These are phyloP conservation scores for Molossus alvarezi DNA, from an alignment of 2,797 vertebrate species.

Conservation along the genomic window DNA sequence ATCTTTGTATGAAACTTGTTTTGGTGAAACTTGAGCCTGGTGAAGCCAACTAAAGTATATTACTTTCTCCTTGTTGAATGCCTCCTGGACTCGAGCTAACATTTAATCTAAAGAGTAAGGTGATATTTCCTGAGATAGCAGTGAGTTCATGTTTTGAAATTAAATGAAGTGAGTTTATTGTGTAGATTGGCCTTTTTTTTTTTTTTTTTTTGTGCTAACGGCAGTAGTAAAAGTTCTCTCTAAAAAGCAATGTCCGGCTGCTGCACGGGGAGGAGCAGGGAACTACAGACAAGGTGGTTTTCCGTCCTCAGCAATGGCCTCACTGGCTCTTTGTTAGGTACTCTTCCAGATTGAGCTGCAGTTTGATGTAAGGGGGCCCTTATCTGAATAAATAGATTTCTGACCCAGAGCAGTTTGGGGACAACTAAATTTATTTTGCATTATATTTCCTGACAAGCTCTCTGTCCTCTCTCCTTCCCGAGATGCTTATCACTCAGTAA, in stretches of 20 bases:
- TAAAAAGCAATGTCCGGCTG: conserved; percentile 46
- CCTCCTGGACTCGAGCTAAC: conserved; percentile 75
- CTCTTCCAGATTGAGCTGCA: background rate
- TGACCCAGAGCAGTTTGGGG: background rate
- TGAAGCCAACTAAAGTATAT: conserved; percentile 83
- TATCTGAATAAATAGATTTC: conserved; percentile 30
- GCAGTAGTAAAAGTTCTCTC: conserved; percentile 54
- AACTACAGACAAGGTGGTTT: background rate
- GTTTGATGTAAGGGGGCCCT: background rate
- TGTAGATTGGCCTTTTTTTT: background rate
- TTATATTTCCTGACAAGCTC: background rate
- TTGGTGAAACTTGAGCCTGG: conserved; percentile 84
- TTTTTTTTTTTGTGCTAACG: conserved; percentile 1
- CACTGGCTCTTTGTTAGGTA: background rate
- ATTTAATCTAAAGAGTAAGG: conserved; percentile 86
- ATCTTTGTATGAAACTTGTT: conserved; percentile 85
- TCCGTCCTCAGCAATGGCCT: background rate
- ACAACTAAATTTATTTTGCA: background rate
- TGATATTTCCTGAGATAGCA: conserved; percentile 86
- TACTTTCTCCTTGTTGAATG: conserved; percentile 81
- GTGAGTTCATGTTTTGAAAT: conserved; percentile 84
- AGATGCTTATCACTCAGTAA: background rate
- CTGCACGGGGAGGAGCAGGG: background rate
- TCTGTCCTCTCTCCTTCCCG: conserved; percentile 2
- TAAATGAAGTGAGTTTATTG: conserved; percentile 79